Percentiles rank a stretch among this genome's conserved stretches.
These are phyloP conservation scores for Siniperca scherzeri DNA, from an alignment of 2,797 vertebrate genomes.

Conservation along the genomic window DNA sequence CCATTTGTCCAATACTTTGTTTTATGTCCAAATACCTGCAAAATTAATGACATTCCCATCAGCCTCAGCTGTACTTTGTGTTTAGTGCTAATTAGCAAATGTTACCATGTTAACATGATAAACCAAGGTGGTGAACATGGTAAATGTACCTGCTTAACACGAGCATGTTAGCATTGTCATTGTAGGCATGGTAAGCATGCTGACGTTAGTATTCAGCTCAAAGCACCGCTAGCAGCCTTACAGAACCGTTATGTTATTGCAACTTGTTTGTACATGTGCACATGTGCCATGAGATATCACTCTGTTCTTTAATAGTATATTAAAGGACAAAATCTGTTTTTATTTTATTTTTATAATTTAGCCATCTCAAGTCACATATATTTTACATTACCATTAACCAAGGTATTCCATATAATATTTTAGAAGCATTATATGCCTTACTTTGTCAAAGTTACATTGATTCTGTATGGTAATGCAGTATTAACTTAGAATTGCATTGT, in stretches of 20 bases:
- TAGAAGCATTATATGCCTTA: not conserved
- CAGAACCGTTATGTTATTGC: not conserved
- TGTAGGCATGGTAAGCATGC: not conserved
- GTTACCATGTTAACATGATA: not conserved
- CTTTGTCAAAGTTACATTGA: not conserved
- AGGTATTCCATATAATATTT: not conserved
- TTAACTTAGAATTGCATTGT: not conserved
- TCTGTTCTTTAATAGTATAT: not conserved
- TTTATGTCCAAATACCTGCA: not conserved
- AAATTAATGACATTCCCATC: not conserved
- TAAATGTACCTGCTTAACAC: not conserved
- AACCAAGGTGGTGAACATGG: not conserved
- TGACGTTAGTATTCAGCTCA: not conserved
- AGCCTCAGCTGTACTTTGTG: not conserved
- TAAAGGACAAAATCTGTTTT: not conserved
- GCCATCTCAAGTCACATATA: not conserved
- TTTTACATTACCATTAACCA: not conserved
- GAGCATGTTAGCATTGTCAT: not conserved
- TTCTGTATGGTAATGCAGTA: not conserved
- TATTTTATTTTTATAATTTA: not conserved
- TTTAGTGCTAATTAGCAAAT: not conserved
- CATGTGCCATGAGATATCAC: not conserved
- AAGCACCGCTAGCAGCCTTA: not conserved
- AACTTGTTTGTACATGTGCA: not conserved
- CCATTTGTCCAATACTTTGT: too few species aligned